Percentiles rank a stretch among this genome's conserved stretches.
Evolutionary conservation across 1,140 invertebrate species (phyloP).

Genomic region (Dreissena polymorpha): DNA sequence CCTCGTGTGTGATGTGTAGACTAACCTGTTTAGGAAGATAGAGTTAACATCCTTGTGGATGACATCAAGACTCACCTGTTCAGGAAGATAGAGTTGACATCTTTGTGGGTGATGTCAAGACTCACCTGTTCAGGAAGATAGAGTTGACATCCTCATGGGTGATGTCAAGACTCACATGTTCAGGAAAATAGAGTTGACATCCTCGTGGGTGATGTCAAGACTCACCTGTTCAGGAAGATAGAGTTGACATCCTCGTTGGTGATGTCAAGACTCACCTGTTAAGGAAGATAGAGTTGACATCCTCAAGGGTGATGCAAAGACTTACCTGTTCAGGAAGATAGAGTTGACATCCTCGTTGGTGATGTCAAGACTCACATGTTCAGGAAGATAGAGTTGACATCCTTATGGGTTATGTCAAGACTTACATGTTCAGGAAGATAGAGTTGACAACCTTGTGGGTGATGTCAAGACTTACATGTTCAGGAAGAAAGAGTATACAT

Average conservation of each 20-base stretch:
- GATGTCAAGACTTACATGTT: conserved; percentile 84
- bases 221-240: no score
- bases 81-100: conserved; percentile 96
- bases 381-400: conserved; percentile 96
- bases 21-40: no score
- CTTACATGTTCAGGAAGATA: no score
- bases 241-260: no score
- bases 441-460: no score
- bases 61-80: conserved; percentile 84
- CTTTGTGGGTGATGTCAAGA: conserved; percentile 95
- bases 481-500: conserved; percentile 96
- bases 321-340: no score
- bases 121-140: no score
- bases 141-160: no score
- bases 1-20: conserved; percentile 96
- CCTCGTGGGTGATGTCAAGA: conserved; percentile 95
- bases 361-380: conserved; percentile 84
- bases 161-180: conserved; percentile 84
- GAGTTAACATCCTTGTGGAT: no score
- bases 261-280: conserved; percentile 84
- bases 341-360: no score
- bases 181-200: conserved; percentile 96
- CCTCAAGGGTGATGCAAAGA: conserved; percentile 95
- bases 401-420: conserved; percentile 95
- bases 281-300: conserved; percentile 96